Conservation (phyloP, 1,140 invertebrate genomes). For the Meloidogyne exigua region DNA sequence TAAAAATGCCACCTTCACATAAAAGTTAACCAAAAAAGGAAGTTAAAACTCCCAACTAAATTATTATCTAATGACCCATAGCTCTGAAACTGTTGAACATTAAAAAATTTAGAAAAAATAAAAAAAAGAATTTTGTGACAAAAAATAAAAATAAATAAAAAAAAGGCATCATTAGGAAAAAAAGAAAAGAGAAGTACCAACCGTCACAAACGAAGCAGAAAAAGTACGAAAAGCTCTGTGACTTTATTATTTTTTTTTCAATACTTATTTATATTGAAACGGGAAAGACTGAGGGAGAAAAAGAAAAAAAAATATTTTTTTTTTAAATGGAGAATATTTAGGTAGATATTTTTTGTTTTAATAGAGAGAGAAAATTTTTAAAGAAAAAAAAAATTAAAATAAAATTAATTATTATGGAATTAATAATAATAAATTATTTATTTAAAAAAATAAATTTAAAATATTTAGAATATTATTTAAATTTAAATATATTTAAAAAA, state of each 20-base stretch:
- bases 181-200: not conserved
- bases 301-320: not conserved
- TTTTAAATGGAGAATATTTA: too few species aligned
- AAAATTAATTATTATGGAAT: not conserved
- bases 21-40: not conserved
- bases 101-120: too few species aligned
- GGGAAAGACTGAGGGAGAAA: not conserved
- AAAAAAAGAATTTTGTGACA: not conserved
- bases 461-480: too few species aligned
- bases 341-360: too few species aligned
- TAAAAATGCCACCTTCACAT: not conserved
- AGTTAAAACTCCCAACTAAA: not conserved
- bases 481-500: not conserved
- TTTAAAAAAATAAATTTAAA: not conserved
- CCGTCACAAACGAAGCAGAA: constrained; percentile 1
- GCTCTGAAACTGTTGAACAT: not conserved
- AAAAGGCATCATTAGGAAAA: not conserved
- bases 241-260: not conserved
- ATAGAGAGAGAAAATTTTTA: too few species aligned
- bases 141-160: not conserved
- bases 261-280: not conserved
- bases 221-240: not conserved
- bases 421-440: not conserved
- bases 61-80: not conserved
- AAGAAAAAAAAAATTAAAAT: not conserved